These are phyloP conservation scores for Mormoops blainvillei DNA, from an alignment of 2,113 vertebrate species.

Conservation along the genomic window DNA sequence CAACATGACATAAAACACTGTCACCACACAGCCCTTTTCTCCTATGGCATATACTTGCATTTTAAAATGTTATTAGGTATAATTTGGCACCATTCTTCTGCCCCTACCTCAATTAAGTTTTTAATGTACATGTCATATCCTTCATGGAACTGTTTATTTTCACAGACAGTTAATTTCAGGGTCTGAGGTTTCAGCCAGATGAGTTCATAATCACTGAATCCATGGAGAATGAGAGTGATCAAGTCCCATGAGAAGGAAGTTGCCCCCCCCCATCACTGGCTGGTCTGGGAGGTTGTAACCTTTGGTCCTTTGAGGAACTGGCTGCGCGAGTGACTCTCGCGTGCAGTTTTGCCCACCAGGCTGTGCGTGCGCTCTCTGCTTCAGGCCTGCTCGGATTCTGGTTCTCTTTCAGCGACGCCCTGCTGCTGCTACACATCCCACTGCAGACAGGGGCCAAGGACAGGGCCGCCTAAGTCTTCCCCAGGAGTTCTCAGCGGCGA, in stretches of 20 bases:
- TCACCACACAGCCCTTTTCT: neutral
- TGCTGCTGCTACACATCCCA: fast-evolving
- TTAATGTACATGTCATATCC: neutral
- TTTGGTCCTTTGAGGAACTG: neutral
- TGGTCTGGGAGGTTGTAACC: neutral
- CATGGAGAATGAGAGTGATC: neutral
- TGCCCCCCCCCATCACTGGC: too few species aligned
- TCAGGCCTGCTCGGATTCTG: neutral
- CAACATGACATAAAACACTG: neutral
- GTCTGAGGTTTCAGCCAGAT: neutral
- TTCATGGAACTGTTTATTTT: neutral
- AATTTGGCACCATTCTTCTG: neutral
- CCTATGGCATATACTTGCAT: neutral
- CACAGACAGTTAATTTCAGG: neutral
- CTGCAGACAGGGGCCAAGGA: fast-evolving
- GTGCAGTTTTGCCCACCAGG: neutral
- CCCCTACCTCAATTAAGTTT: neutral
- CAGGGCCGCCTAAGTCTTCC: fast-evolving
- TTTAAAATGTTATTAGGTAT: neutral
- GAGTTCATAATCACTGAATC: neutral
- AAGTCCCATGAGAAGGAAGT: neutral
- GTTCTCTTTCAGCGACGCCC: neutral
- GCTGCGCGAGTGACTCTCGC: neutral
- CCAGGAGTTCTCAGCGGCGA: fast-evolving
- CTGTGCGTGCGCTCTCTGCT: fast-evolving